A percentile compares a stretch with the other conserved stretches of the same genome.
phyloP scores from a whole-genome alignment of 1,140 invertebrate genomes.

The Trichonephila clavipes region DNA sequence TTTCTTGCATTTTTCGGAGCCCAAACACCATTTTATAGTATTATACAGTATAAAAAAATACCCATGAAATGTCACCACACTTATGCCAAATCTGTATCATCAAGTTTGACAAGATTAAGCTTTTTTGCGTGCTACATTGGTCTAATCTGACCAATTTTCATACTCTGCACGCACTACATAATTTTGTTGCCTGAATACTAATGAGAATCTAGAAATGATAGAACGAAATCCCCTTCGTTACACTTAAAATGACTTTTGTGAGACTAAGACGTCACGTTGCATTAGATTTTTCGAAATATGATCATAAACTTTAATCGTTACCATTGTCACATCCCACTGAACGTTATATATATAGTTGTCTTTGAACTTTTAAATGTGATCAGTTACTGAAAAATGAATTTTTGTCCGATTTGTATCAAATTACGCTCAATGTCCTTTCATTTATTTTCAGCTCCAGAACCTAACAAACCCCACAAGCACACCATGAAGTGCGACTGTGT shows the following conservation, averaged over 20 bases:
- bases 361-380: background rate
- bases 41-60: background rate
- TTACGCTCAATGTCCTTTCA: background rate
- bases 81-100: background rate
- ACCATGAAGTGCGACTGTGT: slow-evolving; percentile 78
- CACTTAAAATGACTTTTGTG: slow-evolving; percentile 9
- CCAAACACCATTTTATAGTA: too few species aligned
- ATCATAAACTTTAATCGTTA: background rate
- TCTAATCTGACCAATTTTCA: background rate
- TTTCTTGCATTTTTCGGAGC: too few species aligned
- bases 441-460: slow-evolving; percentile 60
- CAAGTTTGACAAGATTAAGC: slow-evolving; percentile 2
- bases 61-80: slow-evolving; percentile 10
- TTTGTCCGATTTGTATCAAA: background rate
- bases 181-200: background rate
- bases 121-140: slow-evolving; percentile 3
- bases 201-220: slow-evolving; percentile 25
- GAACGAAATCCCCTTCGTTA: background rate
- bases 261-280: background rate
- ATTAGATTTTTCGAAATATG: background rate
- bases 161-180: background rate
- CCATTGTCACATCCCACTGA: too few species aligned
- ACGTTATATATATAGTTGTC: background rate
- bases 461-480: slow-evolving; percentile 75
- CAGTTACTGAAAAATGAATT: background rate